These are phyloP conservation scores for Chloropsis cyanopogon DNA, from an alignment of 2,113 vertebrate genomes.

Conservation along the genomic window DNA sequence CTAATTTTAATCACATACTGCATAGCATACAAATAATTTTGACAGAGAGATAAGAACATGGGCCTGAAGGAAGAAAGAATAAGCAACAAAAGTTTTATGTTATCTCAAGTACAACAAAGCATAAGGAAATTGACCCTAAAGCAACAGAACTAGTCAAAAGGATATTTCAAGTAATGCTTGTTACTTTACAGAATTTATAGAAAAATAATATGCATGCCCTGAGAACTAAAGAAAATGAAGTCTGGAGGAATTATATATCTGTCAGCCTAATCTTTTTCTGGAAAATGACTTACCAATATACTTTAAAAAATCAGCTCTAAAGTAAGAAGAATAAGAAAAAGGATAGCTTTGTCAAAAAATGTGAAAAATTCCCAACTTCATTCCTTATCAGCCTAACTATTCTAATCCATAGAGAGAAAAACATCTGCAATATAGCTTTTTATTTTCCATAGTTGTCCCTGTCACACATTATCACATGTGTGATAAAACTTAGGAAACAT, in stretches of 20 bases:
- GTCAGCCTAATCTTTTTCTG: not conserved
- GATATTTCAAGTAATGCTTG: not conserved
- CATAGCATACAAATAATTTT: not conserved
- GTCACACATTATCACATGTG: not conserved
- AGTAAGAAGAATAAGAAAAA: not conserved
- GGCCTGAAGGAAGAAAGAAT: not conserved
- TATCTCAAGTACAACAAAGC: not conserved
- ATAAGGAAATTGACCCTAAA: slow-evolving; percentile 2
- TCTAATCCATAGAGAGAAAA: not conserved
- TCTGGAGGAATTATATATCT: not conserved
- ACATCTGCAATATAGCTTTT: not conserved
- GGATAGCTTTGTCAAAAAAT: not conserved
- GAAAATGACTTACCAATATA: not conserved
- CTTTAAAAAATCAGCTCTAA: not conserved
- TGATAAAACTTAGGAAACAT: not conserved
- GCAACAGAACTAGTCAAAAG: slow-evolving; percentile 17
- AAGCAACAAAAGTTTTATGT: not conserved
- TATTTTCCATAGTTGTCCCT: not conserved
- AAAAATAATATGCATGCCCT: not conserved
- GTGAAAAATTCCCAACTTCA: not conserved
- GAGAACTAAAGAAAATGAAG: not conserved
- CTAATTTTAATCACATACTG: not conserved
- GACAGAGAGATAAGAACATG: not conserved
- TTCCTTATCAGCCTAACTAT: not conserved
- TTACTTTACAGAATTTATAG: not conserved